Conservation (phyloP, 2,113 vertebrate genomes). For the Petroica traversi region DNA sequence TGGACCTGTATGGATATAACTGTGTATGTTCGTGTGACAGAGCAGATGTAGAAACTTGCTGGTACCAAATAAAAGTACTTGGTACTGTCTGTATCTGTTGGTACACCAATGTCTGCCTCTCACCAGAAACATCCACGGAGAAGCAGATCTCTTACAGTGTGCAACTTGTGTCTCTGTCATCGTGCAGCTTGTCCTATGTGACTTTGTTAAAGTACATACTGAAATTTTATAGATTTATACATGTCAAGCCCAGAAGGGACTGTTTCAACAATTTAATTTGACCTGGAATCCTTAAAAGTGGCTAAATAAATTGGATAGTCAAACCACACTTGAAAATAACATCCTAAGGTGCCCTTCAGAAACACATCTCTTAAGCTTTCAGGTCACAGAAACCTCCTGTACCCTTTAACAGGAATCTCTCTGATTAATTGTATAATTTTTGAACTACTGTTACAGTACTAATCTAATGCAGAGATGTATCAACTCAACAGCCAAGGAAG, state of each 20-base stretch:
- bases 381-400: not conserved
- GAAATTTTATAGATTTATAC: not conserved
- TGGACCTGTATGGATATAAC: too few relatives aligned
- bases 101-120: not conserved
- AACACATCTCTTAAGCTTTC: not conserved
- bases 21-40: not conserved
- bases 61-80: not conserved
- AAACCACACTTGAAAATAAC: not conserved
- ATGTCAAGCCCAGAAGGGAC: not conserved
- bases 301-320: not conserved
- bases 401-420: not conserved
- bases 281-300: not conserved
- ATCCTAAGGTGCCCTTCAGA: not conserved
- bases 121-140: not conserved
- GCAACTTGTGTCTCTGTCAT: not conserved
- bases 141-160: not conserved
- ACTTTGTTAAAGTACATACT: not conserved
- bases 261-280: not conserved
- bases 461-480: not conserved
- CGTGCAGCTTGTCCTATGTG: not conserved
- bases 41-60: not conserved
- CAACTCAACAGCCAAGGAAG: not conserved
- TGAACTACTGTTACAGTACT: not conserved
- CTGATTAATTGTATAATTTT: not conserved
- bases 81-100: not conserved